Conservation (phyloP, 2,797 vertebrate species). For the Myotis planiceps region DNA sequence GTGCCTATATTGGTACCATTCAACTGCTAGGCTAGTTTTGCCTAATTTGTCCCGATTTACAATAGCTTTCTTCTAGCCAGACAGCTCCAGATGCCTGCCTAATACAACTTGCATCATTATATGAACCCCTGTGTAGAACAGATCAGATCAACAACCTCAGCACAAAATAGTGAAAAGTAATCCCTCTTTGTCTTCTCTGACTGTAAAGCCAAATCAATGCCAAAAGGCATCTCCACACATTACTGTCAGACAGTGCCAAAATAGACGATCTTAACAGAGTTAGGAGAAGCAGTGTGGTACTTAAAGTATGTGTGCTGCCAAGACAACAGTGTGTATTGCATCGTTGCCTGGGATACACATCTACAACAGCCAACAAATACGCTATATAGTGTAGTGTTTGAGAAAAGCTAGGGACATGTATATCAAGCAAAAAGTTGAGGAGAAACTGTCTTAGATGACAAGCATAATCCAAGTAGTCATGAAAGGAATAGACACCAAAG, state of each 20-base stretch:
- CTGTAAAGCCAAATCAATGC: slow-evolving; percentile 55
- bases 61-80: slow-evolving; percentile 43
- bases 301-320: slow-evolving; percentile 66
- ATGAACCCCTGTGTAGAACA: slow-evolving; percentile 3
- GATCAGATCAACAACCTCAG: slow-evolving; percentile 36
- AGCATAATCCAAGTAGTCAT: background rate
- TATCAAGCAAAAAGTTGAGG: slow-evolving; percentile 4
- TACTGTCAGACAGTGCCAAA: slow-evolving; percentile 47
- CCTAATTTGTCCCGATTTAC: slow-evolving; percentile 50
- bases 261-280: slow-evolving; percentile 31
- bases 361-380: slow-evolving; percentile 43
- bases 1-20: slow-evolving; percentile 37
- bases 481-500: background rate
- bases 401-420: background rate
- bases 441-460: background rate
- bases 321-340: slow-evolving; percentile 52
- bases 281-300: slow-evolving; percentile 53
- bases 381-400: background rate
- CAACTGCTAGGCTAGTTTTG: slow-evolving; percentile 41
- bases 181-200: slow-evolving; percentile 57
- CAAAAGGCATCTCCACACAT: slow-evolving; percentile 53
- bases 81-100: slow-evolving; percentile 53
- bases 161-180: slow-evolving; percentile 38
- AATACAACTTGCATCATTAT: slow-evolving; percentile 39
- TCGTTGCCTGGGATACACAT: slow-evolving; percentile 76